phyloP scores from a whole-genome alignment of 1,140 invertebrate genomes.

The Drosophila littoralis region DNA sequence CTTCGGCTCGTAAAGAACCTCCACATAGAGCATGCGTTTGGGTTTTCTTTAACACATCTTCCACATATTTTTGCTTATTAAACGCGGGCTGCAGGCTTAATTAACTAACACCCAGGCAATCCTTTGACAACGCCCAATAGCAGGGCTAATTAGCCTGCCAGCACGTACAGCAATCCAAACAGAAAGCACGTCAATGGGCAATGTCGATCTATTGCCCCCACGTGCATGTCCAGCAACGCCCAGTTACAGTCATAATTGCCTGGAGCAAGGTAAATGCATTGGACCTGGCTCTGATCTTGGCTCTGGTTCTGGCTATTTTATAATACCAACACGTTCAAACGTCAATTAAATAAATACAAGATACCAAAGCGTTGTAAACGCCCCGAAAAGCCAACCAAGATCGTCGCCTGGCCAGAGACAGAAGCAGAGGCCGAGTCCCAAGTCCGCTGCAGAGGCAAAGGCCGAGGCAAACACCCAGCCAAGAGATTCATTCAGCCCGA shows the following conservation, averaged over 20 bases:
- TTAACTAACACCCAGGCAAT: slow-evolving; percentile 75
- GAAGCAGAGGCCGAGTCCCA: background rate
- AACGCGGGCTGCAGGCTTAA: slow-evolving; percentile 62
- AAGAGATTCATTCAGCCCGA: slow-evolving; percentile 70
- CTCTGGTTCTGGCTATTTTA: slow-evolving; percentile 64
- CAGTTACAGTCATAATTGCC: slow-evolving; percentile 76
- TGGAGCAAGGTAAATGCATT: slow-evolving; percentile 22
- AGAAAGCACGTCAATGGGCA: slow-evolving; percentile 47
- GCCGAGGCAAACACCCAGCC: slow-evolving; percentile 35
- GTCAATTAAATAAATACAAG: slow-evolving; percentile 82
- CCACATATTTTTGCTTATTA: slow-evolving; percentile 70
- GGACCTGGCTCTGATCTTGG: slow-evolving; percentile 23
- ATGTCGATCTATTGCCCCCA: slow-evolving; percentile 75
- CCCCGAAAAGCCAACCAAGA: slow-evolving; percentile 57
- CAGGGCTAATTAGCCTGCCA: slow-evolving; percentile 73
- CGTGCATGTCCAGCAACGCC: slow-evolving; percentile 80
- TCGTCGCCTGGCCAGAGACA: slow-evolving; percentile 15
- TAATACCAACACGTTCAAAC: slow-evolving; percentile 81
- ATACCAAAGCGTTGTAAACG: slow-evolving; percentile 82
- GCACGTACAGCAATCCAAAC: slow-evolving; percentile 72
- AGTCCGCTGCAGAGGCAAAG: background rate
- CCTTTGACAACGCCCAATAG: slow-evolving; percentile 40
- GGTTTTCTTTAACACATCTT: slow-evolving; percentile 18
- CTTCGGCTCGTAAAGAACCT: background rate
- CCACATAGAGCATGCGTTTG: slow-evolving; percentile 2